phyloP scores from a whole-genome alignment of 2,113 vertebrate species.

The Petrocephalus microphthalmus region DNA sequence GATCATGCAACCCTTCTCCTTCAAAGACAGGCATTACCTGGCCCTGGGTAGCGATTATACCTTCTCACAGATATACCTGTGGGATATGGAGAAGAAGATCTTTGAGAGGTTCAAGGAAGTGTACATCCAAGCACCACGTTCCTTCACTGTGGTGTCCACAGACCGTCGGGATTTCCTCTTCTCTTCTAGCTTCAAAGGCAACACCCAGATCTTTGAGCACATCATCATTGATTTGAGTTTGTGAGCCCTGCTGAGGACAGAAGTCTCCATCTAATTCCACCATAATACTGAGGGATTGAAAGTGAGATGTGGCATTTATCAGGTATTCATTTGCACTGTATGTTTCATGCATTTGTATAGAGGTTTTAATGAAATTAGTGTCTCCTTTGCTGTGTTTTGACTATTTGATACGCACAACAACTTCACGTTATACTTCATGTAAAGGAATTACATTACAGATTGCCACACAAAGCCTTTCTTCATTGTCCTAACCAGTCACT shows the following conservation, averaged over 20 bases:
- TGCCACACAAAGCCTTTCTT: neutral
- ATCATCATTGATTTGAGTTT: constrained; percentile 86
- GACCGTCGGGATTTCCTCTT: constrained; percentile 93
- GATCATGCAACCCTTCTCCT: constrained; percentile 88
- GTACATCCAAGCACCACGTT: constrained; percentile 89
- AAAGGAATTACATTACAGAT: neutral
- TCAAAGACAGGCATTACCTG: constrained; percentile 83
- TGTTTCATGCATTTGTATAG: constrained; percentile 29
- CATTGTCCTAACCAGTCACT: constrained; percentile 4
- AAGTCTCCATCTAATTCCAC: constrained; percentile 44
- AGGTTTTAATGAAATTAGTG: constrained; percentile 18
- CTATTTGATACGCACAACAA: constrained; percentile 30
- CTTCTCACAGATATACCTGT: constrained; percentile 92
- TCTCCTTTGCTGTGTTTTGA: constrained; percentile 10
- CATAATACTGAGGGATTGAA: constrained; percentile 29
- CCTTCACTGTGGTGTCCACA: constrained; percentile 91
- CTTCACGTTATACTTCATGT: neutral
- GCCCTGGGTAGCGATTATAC: constrained; percentile 95
- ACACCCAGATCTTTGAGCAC: constrained; percentile 93
- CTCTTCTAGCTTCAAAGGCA: constrained; percentile 94
- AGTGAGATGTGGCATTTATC: constrained; percentile 23
- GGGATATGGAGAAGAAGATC: constrained; percentile 76
- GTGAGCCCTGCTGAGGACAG: constrained; percentile 54
- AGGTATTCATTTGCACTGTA: constrained; percentile 23
- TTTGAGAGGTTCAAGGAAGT: constrained; percentile 92